Evolutionary conservation across 1,140 invertebrate genomes (phyloP).

Genomic region (Eufriesea mexicana): DNA sequence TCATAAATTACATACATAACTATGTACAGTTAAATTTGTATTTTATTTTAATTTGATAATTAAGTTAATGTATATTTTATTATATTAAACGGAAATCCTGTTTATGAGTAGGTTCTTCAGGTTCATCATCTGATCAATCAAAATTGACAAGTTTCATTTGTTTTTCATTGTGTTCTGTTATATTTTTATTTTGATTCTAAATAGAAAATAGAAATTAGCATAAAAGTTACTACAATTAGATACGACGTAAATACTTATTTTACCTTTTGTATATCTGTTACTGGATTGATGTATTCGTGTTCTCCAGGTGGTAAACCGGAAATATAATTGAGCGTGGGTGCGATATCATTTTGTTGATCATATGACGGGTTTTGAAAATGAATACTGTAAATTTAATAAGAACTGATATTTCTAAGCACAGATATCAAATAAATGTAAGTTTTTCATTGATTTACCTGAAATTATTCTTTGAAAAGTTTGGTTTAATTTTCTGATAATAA

Average conservation of each 20-base stretch:
- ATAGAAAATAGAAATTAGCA: background rate
- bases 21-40: background rate
- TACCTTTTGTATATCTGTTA: constrained; percentile 5
- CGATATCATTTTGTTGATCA: constrained; percentile 58
- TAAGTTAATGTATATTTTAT: background rate
- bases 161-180: background rate
- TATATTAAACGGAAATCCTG: constrained; percentile 5
- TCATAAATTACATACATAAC: constrained; percentile 12
- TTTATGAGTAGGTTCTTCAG: background rate
- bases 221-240: background rate
- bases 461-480: constrained; percentile 58
- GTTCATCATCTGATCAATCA: constrained; percentile 10
- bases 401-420: background rate
- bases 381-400: constrained; percentile 70
- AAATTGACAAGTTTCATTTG: background rate
- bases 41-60: background rate
- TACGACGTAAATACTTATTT: background rate
- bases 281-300: constrained; percentile 80
- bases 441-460: constrained; percentile 63
- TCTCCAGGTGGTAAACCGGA: constrained; percentile 73
- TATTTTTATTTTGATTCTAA: background rate
- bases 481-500: constrained; percentile 68
- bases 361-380: constrained; percentile 78
- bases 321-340: constrained; percentile 36
- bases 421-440: constrained; percentile 14